phyloP scores from a whole-genome alignment of 2,888 invertebrate species.

The Chrysolina americana region DNA sequence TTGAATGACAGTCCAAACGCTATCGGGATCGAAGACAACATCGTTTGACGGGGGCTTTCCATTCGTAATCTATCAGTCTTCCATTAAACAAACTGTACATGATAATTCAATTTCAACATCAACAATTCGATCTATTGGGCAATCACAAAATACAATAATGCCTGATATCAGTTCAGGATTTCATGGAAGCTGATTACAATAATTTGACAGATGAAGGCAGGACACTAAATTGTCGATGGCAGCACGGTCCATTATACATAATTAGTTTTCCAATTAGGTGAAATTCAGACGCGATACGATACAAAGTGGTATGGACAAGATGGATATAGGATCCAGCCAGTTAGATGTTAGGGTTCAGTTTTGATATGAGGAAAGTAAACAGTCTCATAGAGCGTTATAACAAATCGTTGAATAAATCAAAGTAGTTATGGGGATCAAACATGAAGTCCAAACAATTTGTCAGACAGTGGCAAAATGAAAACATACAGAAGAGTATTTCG shows the following conservation, averaged over 20 bases:
- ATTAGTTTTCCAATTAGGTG: slow-evolving; percentile 14
- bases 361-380: no score
- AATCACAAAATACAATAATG: slow-evolving; percentile 54
- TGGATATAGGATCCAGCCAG: background rate
- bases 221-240: slow-evolving; percentile 23
- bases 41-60: slow-evolving; percentile 30
- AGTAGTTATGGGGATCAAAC: no score
- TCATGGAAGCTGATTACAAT: background rate
- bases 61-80: slow-evolving; percentile 40
- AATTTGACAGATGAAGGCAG: slow-evolving; percentile 18
- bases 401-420: no score
- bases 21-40: background rate
- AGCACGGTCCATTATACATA: slow-evolving; percentile 7
- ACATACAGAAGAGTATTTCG: no score
- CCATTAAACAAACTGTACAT: slow-evolving; percentile 45
- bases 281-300: background rate
- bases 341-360: no score
- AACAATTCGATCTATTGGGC: slow-evolving; percentile 56
- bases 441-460: no score
- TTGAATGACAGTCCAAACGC: background rate
- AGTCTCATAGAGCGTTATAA: no score
- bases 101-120: slow-evolving; percentile 51
- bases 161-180: slow-evolving; percentile 48
- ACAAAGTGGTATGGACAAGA: background rate
- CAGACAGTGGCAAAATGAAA: no score